A percentile compares a stretch with the other conserved stretches of the same genome.
These are phyloP conservation scores for Anastrepha ludens DNA, from an alignment of 1,140 invertebrate species.

Conservation along the genomic window DNA sequence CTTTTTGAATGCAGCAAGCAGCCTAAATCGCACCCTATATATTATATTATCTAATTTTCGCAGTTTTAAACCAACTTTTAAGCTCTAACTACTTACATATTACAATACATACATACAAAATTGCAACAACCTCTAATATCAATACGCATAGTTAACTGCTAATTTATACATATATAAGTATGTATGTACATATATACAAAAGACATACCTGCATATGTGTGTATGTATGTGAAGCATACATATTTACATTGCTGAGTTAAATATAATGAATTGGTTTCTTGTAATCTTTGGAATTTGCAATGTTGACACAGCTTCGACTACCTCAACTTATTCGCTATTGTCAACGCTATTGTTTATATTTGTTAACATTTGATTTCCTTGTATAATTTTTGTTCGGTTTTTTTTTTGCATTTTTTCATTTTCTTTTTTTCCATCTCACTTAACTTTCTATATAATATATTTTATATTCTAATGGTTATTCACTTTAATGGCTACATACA, in stretches of 20 bases:
- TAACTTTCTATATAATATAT: conserved; percentile 11
- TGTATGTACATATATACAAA: not conserved
- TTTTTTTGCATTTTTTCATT: not conserved
- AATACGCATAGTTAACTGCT: conserved; percentile 3
- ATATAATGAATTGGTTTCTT: not conserved
- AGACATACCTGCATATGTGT: not conserved
- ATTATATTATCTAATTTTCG: not conserved
- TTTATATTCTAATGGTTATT: not conserved
- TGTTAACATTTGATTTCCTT: conserved; percentile 58
- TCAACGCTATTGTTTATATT: conserved; percentile 35
- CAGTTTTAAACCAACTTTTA: not conserved
- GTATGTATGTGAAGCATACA: not conserved
- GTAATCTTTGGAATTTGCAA: not conserved
- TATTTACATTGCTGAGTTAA: conserved; percentile 8
- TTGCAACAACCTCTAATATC: conserved; percentile 49
- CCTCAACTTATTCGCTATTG: conserved; percentile 1
- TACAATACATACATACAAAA: not conserved
- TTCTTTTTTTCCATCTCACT: conserved; percentile 8
- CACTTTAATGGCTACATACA: conserved; percentile 1
- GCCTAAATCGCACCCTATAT: too few relatives aligned
- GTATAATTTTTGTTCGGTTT: conserved; percentile 16
- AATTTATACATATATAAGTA: not conserved
- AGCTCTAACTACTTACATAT: not conserved
- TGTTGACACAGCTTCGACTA: not conserved
- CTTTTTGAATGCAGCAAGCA: too few relatives aligned